Conservation (phyloP, 2,113 vertebrate genomes). For the Trachemys scripta region DNA sequence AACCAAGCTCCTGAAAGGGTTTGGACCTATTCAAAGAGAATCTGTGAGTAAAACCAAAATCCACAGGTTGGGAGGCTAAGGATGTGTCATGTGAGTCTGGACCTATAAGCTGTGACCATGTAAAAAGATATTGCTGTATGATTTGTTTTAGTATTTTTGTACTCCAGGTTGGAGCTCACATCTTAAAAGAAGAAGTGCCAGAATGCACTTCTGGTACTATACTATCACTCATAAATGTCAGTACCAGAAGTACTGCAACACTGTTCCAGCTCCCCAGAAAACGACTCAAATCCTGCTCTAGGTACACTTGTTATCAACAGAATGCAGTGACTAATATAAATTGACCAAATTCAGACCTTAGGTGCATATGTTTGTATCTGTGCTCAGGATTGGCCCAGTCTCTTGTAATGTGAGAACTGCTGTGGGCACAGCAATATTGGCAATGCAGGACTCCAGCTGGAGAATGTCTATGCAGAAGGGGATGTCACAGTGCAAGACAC, state of each 20-base stretch:
- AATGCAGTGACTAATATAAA: background rate
- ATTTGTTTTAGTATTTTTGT: background rate
- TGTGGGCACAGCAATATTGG: background rate
- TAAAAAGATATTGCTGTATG: background rate
- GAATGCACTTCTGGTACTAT: background rate
- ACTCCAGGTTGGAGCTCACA: background rate
- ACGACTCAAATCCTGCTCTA: background rate
- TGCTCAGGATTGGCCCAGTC: background rate
- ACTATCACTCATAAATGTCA: background rate
- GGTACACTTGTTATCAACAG: background rate
- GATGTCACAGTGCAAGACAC: background rate
- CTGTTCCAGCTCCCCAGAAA: background rate
- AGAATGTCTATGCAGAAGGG: background rate
- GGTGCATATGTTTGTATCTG: accelerated
- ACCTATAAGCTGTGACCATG: background rate
- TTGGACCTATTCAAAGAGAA: background rate
- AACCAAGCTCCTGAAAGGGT: background rate
- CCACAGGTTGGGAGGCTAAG: background rate
- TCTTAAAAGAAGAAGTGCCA: background rate
- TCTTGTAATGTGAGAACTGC: background rate
- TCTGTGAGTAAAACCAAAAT: background rate
- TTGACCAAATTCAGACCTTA: background rate
- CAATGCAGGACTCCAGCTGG: background rate
- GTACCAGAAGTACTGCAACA: background rate
- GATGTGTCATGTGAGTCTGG: background rate